Evolutionary conservation across 2,797 vertebrate species (phyloP).

Genomic region (Chromis chromis): DNA sequence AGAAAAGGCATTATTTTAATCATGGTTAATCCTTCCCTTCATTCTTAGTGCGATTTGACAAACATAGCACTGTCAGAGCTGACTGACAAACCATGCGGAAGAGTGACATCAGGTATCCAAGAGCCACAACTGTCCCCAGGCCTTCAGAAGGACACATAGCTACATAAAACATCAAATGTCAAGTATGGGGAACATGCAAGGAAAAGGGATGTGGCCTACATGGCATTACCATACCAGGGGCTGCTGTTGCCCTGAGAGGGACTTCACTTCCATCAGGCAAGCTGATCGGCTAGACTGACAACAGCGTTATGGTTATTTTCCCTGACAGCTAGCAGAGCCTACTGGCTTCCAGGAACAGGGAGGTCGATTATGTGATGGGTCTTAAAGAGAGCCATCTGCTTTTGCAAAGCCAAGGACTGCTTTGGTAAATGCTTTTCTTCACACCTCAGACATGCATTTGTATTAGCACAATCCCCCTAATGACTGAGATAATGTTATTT

Average conservation of each 20-base stretch:
- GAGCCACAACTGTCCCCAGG: constrained; percentile 80
- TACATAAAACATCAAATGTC: constrained; percentile 85
- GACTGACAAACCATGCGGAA: constrained; percentile 79
- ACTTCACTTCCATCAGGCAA: constrained; percentile 68
- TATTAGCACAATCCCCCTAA: background rate
- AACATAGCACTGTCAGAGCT: constrained; percentile 71
- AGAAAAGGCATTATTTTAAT: constrained; percentile 44
- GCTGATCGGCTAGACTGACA: constrained; percentile 75
- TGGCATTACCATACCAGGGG: constrained; percentile 76
- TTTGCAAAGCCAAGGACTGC: constrained; percentile 51
- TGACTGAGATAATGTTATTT: constrained; percentile 10
- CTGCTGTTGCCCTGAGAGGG: constrained; percentile 70
- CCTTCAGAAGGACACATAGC: constrained; percentile 76
- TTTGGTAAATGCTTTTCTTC: constrained; percentile 30
- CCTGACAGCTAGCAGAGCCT: constrained; percentile 83
- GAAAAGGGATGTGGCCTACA: constrained; percentile 73
- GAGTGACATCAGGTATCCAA: constrained; percentile 83
- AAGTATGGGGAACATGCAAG: constrained; percentile 70
- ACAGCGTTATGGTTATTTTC: constrained; percentile 81
- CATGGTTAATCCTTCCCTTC: constrained; percentile 23
- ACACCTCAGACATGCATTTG: constrained; percentile 8
- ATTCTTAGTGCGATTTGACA: constrained; percentile 69
- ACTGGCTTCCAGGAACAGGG: constrained; percentile 70
- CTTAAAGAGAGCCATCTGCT: constrained; percentile 63
- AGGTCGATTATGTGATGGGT: constrained; percentile 69